Evolutionary conservation across 64 coral and sea anemone genomes (phyloP).

Genomic region (Dendrophyllia cribrosa): DNA sequence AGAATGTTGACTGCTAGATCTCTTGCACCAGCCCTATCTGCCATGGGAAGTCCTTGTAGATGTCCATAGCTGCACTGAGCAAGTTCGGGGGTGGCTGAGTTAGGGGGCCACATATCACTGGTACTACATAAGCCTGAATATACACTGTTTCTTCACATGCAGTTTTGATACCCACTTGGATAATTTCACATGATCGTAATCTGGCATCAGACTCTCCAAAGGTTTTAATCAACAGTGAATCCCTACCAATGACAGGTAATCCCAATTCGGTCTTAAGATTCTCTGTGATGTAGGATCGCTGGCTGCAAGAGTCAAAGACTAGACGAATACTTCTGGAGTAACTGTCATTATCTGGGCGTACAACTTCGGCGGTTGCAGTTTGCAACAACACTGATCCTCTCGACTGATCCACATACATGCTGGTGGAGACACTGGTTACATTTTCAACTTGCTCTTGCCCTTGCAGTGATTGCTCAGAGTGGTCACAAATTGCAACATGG

Average conservation of each 20-base stretch:
- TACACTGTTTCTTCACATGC: constrained; percentile 3
- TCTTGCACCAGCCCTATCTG: constrained; percentile 6
- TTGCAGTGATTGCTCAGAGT: not conserved
- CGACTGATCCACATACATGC: constrained; percentile 28
- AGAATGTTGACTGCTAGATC: constrained; percentile 41
- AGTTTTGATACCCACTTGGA: constrained; percentile 44
- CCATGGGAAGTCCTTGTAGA: constrained; percentile 32
- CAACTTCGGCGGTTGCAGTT: constrained; percentile 12
- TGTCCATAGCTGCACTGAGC: constrained; percentile 20
- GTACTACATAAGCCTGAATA: constrained; percentile 56
- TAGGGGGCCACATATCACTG: constrained; percentile 55
- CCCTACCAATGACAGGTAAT: constrained; percentile 43
- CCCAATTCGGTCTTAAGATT: constrained; percentile 26
- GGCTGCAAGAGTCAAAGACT: constrained; percentile 52
- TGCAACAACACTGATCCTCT: constrained; percentile 4
- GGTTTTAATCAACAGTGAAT: constrained; percentile 55
- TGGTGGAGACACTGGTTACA: constrained; percentile 6
- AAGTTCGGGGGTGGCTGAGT: constrained; percentile 28
- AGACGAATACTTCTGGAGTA: constrained; percentile 32
- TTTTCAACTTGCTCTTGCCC: not conserved
- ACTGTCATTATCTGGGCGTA: constrained; percentile 33
- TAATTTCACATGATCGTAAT: constrained; percentile 50
- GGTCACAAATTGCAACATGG: constrained; percentile 13
- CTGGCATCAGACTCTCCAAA: constrained; percentile 59
- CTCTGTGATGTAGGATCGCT: constrained; percentile 49